These are phyloP conservation scores for Pseudolycoriella hygida DNA, from an alignment of 2,888 invertebrate species.

Conservation along the genomic window DNA sequence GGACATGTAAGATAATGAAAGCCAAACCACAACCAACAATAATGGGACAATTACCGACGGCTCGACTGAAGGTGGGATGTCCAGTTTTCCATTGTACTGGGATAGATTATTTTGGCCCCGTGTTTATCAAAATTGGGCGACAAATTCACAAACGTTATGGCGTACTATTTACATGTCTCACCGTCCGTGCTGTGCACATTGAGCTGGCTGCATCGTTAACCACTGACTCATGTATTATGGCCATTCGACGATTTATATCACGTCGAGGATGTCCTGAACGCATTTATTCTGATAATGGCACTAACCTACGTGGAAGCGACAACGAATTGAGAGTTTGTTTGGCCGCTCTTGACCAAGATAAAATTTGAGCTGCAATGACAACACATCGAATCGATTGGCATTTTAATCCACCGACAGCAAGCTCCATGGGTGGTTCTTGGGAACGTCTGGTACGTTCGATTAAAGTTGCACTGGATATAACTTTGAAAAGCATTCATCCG, in stretches of 20 bases:
- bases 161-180: constrained; percentile 11
- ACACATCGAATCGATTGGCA: not conserved
- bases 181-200: constrained; percentile 9
- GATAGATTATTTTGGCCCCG: constrained; percentile 4
- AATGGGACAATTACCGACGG: constrained; percentile 7
- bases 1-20: constrained; percentile 9
- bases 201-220: constrained; percentile 14
- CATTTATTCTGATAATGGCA: constrained; percentile 11
- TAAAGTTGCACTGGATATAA: too few species aligned
- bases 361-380: not conserved
- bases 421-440: constrained; percentile 11
- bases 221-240: constrained; percentile 9
- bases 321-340: not conserved
- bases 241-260: constrained; percentile 8
- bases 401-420: constrained; percentile 2
- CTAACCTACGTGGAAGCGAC: constrained; percentile 10
- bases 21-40: constrained; percentile 6
- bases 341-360: not conserved
- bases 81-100: not conserved
- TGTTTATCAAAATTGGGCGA: not conserved
- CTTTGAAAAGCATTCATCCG: too few species aligned
- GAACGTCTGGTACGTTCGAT: constrained; percentile 11
- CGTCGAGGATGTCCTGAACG: constrained; percentile 7
- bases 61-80: not conserved
- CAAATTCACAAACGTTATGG: constrained; percentile 1